Evolutionary conservation across 1,140 invertebrate species (phyloP).

Genomic region (Platorchestia sp.): DNA sequence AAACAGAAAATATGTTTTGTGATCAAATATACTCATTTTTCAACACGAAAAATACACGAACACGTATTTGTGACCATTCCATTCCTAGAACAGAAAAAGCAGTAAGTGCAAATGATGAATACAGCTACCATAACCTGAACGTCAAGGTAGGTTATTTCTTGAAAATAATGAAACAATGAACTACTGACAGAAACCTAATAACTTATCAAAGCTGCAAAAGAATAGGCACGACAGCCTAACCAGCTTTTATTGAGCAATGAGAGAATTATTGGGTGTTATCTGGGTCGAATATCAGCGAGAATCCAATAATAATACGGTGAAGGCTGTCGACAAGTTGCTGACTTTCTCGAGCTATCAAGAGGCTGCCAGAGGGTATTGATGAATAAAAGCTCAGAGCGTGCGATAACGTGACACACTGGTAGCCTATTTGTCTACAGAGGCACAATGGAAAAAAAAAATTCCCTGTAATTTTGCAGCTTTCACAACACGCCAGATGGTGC

Average conservation of each 20-base stretch:
- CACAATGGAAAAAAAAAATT: not conserved
- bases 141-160: not conserved
- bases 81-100: not conserved
- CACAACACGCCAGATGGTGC: not conserved
- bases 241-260: not conserved
- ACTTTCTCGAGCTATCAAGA: not conserved
- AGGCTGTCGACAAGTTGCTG: not conserved
- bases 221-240: not conserved
- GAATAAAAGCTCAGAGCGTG: not conserved
- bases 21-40: too few relatives aligned
- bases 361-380: not conserved
- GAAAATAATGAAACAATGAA: too few relatives aligned
- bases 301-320: not conserved
- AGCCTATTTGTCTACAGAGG: not conserved
- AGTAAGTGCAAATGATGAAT: not conserved
- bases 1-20: not conserved
- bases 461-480: too few relatives aligned
- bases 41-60: not conserved
- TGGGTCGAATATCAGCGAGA: not conserved
- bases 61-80: not conserved
- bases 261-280: slow-evolving; percentile 25
- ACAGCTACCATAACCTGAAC: not conserved
- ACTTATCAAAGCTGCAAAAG: not conserved
- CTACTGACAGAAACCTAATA: not conserved
- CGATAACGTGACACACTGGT: not conserved